Evolutionary conservation across 2,113 vertebrate species (phyloP), one percentile per base, ranked within the genome.

Genomic region (Cynoglossus semilaevis): DNA sequence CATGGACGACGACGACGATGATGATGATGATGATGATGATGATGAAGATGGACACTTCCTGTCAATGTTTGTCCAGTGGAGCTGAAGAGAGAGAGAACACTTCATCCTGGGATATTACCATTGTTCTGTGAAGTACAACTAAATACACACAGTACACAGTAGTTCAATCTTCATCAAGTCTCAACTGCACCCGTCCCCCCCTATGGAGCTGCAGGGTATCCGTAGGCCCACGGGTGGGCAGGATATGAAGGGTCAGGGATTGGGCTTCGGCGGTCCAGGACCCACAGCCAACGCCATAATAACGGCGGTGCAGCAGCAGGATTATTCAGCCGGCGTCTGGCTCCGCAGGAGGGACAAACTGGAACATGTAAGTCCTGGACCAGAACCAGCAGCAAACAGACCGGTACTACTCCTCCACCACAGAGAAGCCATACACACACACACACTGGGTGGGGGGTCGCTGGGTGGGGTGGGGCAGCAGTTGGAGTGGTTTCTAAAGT

Each of bases 291-390:
- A 85, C 55, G 90, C 92, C 84, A 74, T 94, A 72, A 93, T 94
- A 87, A 92, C 91, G 71, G 77, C 93, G 4, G 92, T 94, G 85
- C 93, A 93, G 84, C 94, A 95, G 90, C 92, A 94, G 79, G 95
- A 95, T 81, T 96, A 96, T 83, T 94, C 93, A 55, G 93, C 94
- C 82, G 90, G 93, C 67, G 91, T 96, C 74, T 96, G 93, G 93
- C 92, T 96, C 66, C 91, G 94, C 63, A 92, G 92, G 87, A 94
- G 91, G 81, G 93, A 95, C 68, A 95, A 94, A 82, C 85, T 95
- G 55, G 95, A 96, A 65, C 93, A 96, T 58, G 95, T 96, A 91
- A 96, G 94, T 87, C 40, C 15, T 50, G 36, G 48, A 14, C 15
- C 55, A 73, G 38, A 50, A 55, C n/a, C 40, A 22, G 19, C 50